Conservation (phyloP, 2,113 vertebrate genomes). For the Rhinolophus sinicus region DNA sequence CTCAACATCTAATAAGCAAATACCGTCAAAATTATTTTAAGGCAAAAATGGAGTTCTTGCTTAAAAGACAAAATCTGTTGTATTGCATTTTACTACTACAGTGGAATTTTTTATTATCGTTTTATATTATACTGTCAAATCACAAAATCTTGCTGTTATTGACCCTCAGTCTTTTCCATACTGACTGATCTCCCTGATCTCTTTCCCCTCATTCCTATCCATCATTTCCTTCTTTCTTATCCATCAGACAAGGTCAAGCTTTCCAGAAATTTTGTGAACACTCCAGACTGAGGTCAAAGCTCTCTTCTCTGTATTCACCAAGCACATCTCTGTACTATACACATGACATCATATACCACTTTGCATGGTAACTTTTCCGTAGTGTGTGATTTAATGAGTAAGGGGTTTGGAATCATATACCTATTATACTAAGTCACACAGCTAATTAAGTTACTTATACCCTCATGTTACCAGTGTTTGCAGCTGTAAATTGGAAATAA, state of each 20-base stretch:
- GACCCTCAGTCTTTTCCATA: not conserved
- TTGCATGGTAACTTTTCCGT: not conserved
- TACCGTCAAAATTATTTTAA: constrained; percentile 15
- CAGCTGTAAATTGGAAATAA: not conserved
- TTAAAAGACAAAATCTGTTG: constrained; percentile 8
- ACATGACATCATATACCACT: not conserved
- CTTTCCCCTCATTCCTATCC: not conserved
- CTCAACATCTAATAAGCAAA: not conserved
- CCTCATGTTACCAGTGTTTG: not conserved
- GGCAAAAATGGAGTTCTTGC: not conserved
- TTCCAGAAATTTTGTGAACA: constrained; percentile 21
- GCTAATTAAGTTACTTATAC: not conserved
- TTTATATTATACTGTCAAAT: constrained; percentile 5
- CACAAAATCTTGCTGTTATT: constrained; percentile 24
- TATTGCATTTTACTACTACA: not conserved
- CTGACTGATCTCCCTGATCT: not conserved
- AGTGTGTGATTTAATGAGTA: not conserved
- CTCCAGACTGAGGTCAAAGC: not conserved
- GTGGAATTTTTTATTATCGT: not conserved
- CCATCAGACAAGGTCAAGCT: not conserved
- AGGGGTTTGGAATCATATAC: not conserved
- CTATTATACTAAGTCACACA: not conserved
- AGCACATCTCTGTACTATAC: not conserved
- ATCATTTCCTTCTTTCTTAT: not conserved
- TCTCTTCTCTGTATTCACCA: not conserved